phyloP scores from a whole-genome alignment of 92 coral and sea anemone species.

The Siderastrea siderea region DNA sequence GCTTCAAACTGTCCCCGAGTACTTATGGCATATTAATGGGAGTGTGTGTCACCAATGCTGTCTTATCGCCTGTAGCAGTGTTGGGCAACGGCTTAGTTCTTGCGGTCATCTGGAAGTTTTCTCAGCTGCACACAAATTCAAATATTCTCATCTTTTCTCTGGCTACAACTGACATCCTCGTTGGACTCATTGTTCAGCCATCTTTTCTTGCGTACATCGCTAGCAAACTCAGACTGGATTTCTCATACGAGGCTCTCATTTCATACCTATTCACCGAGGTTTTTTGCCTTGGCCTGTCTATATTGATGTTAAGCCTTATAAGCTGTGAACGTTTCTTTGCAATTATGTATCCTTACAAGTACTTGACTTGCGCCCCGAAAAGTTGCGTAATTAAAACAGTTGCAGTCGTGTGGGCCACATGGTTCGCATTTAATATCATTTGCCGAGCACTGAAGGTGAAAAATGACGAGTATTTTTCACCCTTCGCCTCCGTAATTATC shows the following conservation, averaged over 20 bases:
- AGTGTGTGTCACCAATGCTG: constrained; percentile 42
- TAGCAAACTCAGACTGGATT: constrained; percentile 28
- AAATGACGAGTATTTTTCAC: constrained; percentile 56
- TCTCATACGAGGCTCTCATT: constrained; percentile 40
- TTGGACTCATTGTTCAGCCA: constrained; percentile 49
- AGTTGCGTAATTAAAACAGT: neutral
- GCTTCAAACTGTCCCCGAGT: constrained; percentile 12
- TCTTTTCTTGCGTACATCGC: constrained; percentile 40
- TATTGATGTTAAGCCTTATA: constrained; percentile 35
- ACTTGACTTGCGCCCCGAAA: constrained; percentile 15
- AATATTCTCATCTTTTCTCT: constrained; percentile 47
- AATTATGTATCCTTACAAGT: constrained; percentile 47
- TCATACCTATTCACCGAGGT: constrained; percentile 50
- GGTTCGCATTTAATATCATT: constrained; percentile 38
- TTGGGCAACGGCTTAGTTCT: constrained; percentile 32
- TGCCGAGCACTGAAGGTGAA: constrained; percentile 52
- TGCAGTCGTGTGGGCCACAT: constrained; percentile 27
- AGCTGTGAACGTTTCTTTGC: constrained; percentile 47
- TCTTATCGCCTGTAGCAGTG: constrained; percentile 48
- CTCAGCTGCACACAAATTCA: constrained; percentile 36
- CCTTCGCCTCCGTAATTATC: constrained; percentile 39
- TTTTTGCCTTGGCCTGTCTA: constrained; percentile 45
- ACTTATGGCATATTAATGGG: neutral
- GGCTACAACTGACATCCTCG: constrained; percentile 45
- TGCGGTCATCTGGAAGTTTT: constrained; percentile 24